Base-by-base conservation (phyloP, 2,888 invertebrate genomes). In the Chorisops tibialis region DNA sequence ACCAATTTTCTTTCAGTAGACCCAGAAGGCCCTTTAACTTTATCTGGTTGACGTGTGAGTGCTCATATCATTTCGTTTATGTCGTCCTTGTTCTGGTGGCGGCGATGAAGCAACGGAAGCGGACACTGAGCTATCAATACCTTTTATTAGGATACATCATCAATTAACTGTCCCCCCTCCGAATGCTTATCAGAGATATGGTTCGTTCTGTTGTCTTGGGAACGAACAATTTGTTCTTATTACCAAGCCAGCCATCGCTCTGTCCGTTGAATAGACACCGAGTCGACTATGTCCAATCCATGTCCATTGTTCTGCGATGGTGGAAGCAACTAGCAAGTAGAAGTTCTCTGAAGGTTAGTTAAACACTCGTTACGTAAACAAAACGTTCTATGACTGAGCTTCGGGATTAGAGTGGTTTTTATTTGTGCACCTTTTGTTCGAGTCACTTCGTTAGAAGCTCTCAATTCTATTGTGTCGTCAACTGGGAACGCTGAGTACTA, bases 1-100 rank as follows among this genome's bases (percentile, higher is more conserved):
- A 54, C 61, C 62, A 62, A 64, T 64, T 64, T 64, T 59, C 64
- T 59, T 59, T 52, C 59, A 64, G 54, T 45, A 24, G 52, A 41
- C 64, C 64, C 64, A 37, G 48, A 64, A 51, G 64, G 56, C 61
- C 59, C 43, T 50, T 64, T 62, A 41, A 56, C 61, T 50, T 59
- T 61, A 59, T 59, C 49, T 59, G 39, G n/a, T n/a, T 30, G 45
- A 56, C 56, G 56, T 56, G 56, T 30, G 16, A 19, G 35, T 35
- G 16, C 41, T 9, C 11, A 16, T 30, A 24, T 54, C 41, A 24
- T 30, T 16, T 41, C 7, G 21, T 41, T 12, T 39, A n/a, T 24
- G 5, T 38, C 50, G 4, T 52, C 19, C 19, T 19, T 52, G n/a
- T 38, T 1, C 37, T n/a, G 19, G 9, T 5, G 18, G 12, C n/a